Percentiles rank a stretch among this genome's conserved stretches.
phyloP scores from a whole-genome alignment of 1,140 invertebrate species.

The Cryptotermes secundus region DNA sequence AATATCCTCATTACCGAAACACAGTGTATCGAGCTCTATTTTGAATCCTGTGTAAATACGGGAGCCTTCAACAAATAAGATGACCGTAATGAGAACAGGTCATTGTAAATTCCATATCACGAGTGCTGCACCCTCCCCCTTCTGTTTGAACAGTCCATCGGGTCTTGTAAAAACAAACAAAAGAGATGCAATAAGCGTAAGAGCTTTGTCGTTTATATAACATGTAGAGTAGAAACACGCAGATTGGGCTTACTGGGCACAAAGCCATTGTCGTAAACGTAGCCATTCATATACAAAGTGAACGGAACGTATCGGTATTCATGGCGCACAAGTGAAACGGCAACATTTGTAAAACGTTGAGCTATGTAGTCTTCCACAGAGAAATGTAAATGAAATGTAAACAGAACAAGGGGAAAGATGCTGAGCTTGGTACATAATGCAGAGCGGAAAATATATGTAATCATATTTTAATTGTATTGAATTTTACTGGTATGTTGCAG shows the following conservation, averaged over 20 bases:
- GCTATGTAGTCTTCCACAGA: not conserved
- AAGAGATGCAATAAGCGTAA: slow-evolving; percentile 16
- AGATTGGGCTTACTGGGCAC: not conserved
- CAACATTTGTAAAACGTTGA: not conserved
- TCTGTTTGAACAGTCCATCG: slow-evolving; percentile 5
- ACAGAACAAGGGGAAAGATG: no score
- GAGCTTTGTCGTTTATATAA: slow-evolving; percentile 9
- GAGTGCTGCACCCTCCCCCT: not conserved
- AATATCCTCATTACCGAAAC: not conserved
- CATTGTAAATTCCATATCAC: slow-evolving; percentile 19
- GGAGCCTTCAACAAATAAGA: slow-evolving; percentile 18
- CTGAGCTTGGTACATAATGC: no score
- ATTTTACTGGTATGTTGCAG: no score
- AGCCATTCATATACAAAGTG: not conserved
- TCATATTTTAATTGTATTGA: no score
- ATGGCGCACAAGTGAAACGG: not conserved
- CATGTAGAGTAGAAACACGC: not conserved
- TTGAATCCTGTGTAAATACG: slow-evolving; percentile 13
- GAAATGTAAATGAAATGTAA: not conserved
- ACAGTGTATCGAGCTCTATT: not conserved
- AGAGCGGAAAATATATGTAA: no score
- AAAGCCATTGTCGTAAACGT: not conserved
- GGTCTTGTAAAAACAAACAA: slow-evolving; percentile 13
- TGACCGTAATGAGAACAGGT: not conserved
- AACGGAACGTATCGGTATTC: not conserved